These are phyloP conservation scores for Desmodus rotundus DNA, from an alignment of 2,113 vertebrate genomes.

Conservation along the genomic window DNA sequence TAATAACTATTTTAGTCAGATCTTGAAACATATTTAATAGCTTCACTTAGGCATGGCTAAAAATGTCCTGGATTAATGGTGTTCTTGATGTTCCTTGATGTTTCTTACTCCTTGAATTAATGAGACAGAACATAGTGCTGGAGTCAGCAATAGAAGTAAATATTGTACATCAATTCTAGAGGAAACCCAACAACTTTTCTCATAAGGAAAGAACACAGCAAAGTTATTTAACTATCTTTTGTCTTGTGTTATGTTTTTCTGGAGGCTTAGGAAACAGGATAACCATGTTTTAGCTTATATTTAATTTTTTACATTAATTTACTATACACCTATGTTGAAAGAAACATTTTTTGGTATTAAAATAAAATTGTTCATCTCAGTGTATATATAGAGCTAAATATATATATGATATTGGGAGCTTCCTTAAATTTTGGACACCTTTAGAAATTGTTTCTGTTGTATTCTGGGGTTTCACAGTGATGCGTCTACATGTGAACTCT, in stretches of 20 bases:
- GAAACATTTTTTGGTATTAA: background rate
- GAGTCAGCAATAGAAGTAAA: slow-evolving; percentile 72
- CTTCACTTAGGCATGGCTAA: slow-evolving; percentile 56
- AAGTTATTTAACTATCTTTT: background rate
- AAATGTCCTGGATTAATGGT: slow-evolving; percentile 72
- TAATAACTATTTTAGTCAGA: slow-evolving; percentile 53
- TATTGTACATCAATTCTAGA: slow-evolving; percentile 67
- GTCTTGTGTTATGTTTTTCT: background rate
- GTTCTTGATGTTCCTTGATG: slow-evolving; percentile 60
- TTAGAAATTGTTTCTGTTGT: background rate
- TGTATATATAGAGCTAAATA: background rate
- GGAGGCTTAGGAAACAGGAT: background rate
- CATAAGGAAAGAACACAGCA: background rate
- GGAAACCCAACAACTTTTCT: slow-evolving; percentile 62
- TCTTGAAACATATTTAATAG: slow-evolving; percentile 59
- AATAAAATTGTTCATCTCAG: background rate
- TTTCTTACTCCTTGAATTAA: slow-evolving; percentile 67
- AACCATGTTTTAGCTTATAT: background rate
- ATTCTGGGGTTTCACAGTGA: background rate
- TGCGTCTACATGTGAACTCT: background rate
- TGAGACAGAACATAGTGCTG: slow-evolving; percentile 62
- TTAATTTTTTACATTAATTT: background rate
- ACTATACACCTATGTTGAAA: background rate
- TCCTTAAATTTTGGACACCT: background rate
- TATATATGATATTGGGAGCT: background rate